Evolutionary conservation across 2,797 vertebrate species (phyloP), one percentile per base, ranked within the genome.

Genomic region (Pyrocephalus nanus): DNA sequence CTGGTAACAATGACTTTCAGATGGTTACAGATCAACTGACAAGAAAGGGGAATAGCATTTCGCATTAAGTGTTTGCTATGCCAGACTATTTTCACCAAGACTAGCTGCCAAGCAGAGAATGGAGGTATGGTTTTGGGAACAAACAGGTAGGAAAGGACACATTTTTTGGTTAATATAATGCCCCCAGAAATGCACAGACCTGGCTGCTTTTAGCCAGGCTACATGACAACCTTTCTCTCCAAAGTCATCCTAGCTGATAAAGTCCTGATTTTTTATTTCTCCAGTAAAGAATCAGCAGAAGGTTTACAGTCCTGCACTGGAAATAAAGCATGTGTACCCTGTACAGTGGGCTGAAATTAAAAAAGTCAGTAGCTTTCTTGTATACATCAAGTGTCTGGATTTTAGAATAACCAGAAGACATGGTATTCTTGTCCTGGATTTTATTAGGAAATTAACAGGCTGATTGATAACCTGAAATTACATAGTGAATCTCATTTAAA

Each of bases 381-480:
- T 50, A 36, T 34, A 4, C 40, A 77, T 61, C 32, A 80, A 72
- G 21, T 58, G 51, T 86, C 50, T 85, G 67, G 64, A 82, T 74
- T 88, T 88, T 40, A 76, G 69, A 95, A 95, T 50, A 93, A 96
- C 15, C 51, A 65, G 70, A 88, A 89, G 78, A 71, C 86, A 79
- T 61, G 78, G 50, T 55, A 82, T 32, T 94, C 80, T 90, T 95
- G 88, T 96, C 95, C 91, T 83, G 81, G 61, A 88, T 96, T 97
- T 98, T 98, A 98, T 97, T 98, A 96, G 85, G 97, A 98, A 97
- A 97, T 96, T 92, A 94, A 90, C 78, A 91, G 93, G 77, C 77
- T 92, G 90, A 94, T 94, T 70, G 93, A 88, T 86, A 95, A 86
- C 55, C 82, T 95, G 82, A 96, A 96, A 96, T 97, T 96, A 96